Evolutionary conservation across 2,113 vertebrate species (phyloP), one percentile per base, ranked within the genome.

Genomic region (Spizaetus ornatus): DNA sequence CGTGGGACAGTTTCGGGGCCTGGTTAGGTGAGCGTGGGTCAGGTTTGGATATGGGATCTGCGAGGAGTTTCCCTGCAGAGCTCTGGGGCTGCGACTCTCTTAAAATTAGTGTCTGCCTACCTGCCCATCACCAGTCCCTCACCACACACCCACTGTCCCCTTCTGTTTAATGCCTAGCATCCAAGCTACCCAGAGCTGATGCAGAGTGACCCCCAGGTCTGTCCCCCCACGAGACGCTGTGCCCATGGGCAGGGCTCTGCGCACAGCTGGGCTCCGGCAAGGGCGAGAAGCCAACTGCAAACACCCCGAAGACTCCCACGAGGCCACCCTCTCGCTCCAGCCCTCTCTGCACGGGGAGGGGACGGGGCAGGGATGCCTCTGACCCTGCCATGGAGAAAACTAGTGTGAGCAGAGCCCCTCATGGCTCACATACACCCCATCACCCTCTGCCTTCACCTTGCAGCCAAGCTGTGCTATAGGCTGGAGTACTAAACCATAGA

Each of bases 191-290:
- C 3, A 4, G 80, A 73, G 38, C 18, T 18, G 69, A 42, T 0
- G 1, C 32, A 32, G 42, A 27, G 56, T 14, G 34, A 71, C 23
- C 31, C n/a, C 29, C 50, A 17, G 8, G 3, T 55, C 74, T 53
- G 38, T 5, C 18, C 47, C 5, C 2, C 5, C 10, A 4, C 3
- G 1, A 66, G 38, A 23, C 1, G 1, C 26, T 14, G 31, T 13
- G 53, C 18, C 20, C 31, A 16, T 4, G 2, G 29, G 34, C 32
- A 31, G 22, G 34, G 26, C 20, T 38, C 25, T 47, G 62, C 9
- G 11, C 17, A 31, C 26, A 38, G 36, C 32, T 0, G 0, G 53
- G 61, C 36, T 86, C 34, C 2, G 3, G 26, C 5, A 47, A 59
- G 29, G 34, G 13, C 34, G 32, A 66, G 18, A 80, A 80, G 27